Conservation (phyloP, 2,113 vertebrate species). For the Lethenteron camtschaticum region DNA sequence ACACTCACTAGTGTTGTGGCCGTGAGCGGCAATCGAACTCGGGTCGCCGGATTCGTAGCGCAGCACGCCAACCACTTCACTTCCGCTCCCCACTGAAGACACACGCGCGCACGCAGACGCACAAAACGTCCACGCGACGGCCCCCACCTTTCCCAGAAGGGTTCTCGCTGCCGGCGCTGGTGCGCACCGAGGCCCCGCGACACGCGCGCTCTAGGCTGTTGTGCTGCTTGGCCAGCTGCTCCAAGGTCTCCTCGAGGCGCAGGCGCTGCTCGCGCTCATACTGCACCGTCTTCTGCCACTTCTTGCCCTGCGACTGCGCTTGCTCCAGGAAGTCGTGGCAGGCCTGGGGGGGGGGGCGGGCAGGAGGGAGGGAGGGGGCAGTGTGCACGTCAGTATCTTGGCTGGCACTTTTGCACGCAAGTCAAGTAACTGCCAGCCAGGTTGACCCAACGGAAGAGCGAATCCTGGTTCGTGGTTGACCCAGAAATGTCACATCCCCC, state of each 20-base stretch:
- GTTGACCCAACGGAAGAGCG: no score
- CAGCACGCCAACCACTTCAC: no score
- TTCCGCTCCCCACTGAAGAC: no score
- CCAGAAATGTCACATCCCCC: no score
- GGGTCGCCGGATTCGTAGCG: no score
- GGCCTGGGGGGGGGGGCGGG: slow-evolving; percentile 30
- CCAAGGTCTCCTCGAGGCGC: slow-evolving; percentile 85
- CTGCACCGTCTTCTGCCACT: slow-evolving; percentile 80
- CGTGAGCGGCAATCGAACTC: no score
- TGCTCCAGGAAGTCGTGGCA: slow-evolving; percentile 88
- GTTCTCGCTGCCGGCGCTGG: slow-evolving; percentile 12
- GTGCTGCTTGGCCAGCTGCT: slow-evolving; percentile 91
- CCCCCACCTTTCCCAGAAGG: neutral
- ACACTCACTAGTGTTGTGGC: no score
- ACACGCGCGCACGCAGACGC: neutral
- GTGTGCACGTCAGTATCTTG: no score
- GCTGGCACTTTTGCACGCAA: no score
- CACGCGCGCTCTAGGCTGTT: slow-evolving; percentile 90
- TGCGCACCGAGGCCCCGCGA: slow-evolving; percentile 40
- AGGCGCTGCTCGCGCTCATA: slow-evolving; percentile 80
- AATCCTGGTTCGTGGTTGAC: no score
- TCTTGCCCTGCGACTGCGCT: slow-evolving; percentile 65
- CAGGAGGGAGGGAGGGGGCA: no score
- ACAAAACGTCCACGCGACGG: neutral
- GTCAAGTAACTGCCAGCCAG: no score